Evolutionary conservation across 2,113 vertebrate species (phyloP).

Genomic region (Chrysemys picta): DNA sequence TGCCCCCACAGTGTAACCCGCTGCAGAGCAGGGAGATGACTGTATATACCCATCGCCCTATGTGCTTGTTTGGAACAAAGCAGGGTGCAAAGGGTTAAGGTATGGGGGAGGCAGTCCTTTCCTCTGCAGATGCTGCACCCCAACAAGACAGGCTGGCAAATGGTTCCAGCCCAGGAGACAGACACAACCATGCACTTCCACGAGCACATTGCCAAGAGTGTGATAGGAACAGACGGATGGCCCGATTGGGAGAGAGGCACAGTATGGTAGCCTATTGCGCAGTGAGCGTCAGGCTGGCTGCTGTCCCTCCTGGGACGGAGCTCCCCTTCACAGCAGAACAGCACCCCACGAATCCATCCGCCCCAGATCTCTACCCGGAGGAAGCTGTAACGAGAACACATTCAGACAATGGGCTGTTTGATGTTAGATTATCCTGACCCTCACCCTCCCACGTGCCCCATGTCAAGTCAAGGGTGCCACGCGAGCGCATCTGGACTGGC

Average conservation of each 20-base stretch:
- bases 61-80: background rate
- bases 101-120: background rate
- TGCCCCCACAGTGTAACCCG: background rate
- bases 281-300: background rate
- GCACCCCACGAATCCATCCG: background rate
- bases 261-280: background rate
- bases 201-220: background rate
- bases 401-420: background rate
- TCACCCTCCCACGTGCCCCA: background rate
- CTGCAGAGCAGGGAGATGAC: background rate
- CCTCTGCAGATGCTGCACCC: background rate
- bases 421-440: background rate
- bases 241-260: background rate
- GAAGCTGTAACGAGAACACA: conserved; percentile 10
- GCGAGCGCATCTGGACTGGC: background rate
- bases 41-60: background rate
- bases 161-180: background rate
- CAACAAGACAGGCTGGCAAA: background rate
- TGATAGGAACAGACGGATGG: background rate
- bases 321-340: background rate
- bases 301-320: background rate
- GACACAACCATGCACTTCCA: background rate
- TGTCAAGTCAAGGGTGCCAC: background rate
- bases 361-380: background rate
- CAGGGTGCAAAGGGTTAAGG: background rate